A percentile compares a stretch with the other conserved stretches of the same genome.
phyloP scores from a whole-genome alignment of 2,797 vertebrate species.

The Scolopax rusticola region DNA sequence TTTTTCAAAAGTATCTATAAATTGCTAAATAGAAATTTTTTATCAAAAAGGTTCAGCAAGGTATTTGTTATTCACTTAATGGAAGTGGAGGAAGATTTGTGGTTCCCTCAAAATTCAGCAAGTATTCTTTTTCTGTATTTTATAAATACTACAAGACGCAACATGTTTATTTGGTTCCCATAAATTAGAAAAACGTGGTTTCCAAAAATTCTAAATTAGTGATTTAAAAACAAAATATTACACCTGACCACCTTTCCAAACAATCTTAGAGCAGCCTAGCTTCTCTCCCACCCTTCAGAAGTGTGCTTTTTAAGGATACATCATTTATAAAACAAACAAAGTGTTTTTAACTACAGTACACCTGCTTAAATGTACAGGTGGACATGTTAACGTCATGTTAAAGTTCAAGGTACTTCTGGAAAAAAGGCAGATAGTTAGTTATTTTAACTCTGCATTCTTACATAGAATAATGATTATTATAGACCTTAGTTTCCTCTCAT shows the following conservation, averaged over 20 bases:
- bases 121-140: constrained; percentile 69
- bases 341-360: constrained; percentile 70
- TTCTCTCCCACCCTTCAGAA: constrained; percentile 54
- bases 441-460: constrained; percentile 68
- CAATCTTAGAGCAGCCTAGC: constrained; percentile 41
- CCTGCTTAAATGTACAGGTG: constrained; percentile 69
- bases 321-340: constrained; percentile 64
- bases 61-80: constrained; percentile 39
- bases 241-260: constrained; percentile 44
- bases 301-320: constrained; percentile 79
- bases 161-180: constrained; percentile 74
- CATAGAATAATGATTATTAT: constrained; percentile 53
- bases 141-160: constrained; percentile 73
- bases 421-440: constrained; percentile 73
- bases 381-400: constrained; percentile 67
- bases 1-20: constrained; percentile 74
- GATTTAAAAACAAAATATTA: constrained; percentile 69
- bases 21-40: constrained; percentile 76
- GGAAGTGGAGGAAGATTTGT: constrained; percentile 66
- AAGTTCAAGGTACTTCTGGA: constrained; percentile 78
- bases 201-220: constrained; percentile 67
- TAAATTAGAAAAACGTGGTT: constrained; percentile 79
- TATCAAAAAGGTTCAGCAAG: constrained; percentile 75
- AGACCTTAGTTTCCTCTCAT: constrained; percentile 60
- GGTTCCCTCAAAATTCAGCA: constrained; percentile 75